Evolutionary conservation across 2,888 invertebrate species (phyloP).

Genomic region (Torymus tubicola): DNA sequence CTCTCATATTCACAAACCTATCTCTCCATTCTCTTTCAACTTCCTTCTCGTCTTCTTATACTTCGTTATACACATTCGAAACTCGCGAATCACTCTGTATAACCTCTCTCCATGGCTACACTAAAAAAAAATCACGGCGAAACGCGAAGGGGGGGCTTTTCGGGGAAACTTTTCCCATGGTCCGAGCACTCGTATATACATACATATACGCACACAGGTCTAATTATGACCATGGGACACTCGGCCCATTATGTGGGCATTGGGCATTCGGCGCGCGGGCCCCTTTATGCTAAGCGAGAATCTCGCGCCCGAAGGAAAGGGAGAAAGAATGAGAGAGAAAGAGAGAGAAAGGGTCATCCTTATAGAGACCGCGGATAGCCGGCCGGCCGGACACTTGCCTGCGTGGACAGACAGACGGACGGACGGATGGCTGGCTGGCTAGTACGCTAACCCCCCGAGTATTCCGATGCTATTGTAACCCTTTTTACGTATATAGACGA

Average conservation of each 20-base stretch:
- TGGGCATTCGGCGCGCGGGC: conserved; percentile 70
- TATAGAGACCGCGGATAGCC: conserved; percentile 40
- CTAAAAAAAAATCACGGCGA: conserved; percentile 2
- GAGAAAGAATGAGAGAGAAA: conserved; percentile 21
- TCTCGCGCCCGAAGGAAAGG: conserved; percentile 48
- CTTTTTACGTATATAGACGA: too few species aligned
- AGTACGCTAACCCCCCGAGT: too few species aligned
- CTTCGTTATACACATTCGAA: not conserved
- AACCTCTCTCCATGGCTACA: not conserved
- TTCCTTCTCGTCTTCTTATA: too few species aligned
- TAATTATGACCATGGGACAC: conserved; percentile 75
- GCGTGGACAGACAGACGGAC: not conserved
- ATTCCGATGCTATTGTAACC: too few species aligned
- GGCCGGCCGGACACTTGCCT: conserved; percentile 46
- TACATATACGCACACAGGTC: conserved; percentile 56
- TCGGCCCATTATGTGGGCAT: conserved; percentile 62
- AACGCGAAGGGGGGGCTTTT: conserved; percentile 25
- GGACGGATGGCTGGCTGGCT: too few species aligned
- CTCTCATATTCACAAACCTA: too few species aligned
- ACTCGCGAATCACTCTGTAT: conserved; percentile 12
- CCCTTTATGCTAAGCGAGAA: conserved; percentile 75
- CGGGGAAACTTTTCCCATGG: conserved; percentile 56
- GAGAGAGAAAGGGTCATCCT: conserved; percentile 68
- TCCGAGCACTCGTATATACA: conserved; percentile 34
- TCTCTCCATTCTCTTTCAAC: too few species aligned